A percentile compares a stretch with the other conserved stretches of the same genome.
Evolutionary conservation across 2,113 vertebrate genomes (phyloP).

Genomic region (Pachyramphus minor): DNA sequence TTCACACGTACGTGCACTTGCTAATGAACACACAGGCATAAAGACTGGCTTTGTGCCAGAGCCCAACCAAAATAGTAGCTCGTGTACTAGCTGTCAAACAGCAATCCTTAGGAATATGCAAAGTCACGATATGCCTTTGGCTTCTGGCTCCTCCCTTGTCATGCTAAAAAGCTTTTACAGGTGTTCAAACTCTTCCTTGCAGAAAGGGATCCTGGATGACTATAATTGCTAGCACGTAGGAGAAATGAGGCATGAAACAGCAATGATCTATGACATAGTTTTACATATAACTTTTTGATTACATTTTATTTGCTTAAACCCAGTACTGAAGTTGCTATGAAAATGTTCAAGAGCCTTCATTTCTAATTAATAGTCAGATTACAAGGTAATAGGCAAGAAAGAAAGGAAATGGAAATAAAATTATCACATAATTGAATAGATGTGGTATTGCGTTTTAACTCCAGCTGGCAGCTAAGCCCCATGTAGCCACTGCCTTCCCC

Average conservation of each 20-base stretch:
- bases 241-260: neutral
- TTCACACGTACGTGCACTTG: neutral
- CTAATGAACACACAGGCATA: neutral
- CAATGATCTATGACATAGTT: neutral
- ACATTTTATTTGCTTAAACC: neutral
- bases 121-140: neutral
- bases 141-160: neutral
- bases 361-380: neutral
- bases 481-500: too few relatives aligned
- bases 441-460: neutral
- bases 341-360: neutral
- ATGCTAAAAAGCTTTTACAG: neutral
- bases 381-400: neutral
- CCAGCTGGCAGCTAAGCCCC: neutral
- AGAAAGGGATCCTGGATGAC: neutral
- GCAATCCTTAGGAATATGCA: neutral
- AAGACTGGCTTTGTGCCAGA: neutral
- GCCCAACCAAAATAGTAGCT: neutral
- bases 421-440: neutral
- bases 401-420: neutral
- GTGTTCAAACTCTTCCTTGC: neutral
- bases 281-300: neutral
- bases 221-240: neutral
- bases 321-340: neutral
- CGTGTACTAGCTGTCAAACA: neutral